phyloP scores from a whole-genome alignment of 2,888 invertebrate species.

The Parnassius apollo region DNA sequence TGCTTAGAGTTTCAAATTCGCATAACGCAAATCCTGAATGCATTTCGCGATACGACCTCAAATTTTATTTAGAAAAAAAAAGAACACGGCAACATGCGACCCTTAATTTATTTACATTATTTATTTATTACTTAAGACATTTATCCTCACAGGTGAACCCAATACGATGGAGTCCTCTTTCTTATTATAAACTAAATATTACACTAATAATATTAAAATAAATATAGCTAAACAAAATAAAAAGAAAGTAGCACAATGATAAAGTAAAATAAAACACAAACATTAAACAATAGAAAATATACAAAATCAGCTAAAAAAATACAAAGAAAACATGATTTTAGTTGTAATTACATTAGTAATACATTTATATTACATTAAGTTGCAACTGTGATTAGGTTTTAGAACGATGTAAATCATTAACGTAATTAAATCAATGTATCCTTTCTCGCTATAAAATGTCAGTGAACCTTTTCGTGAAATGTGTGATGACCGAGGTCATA shows the following conservation, averaged over 20 bases:
- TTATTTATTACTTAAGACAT: not conserved
- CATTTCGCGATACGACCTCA: conserved; percentile 30
- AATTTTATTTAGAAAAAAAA: conserved; percentile 25
- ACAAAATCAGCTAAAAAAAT: too few species aligned
- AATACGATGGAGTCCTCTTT: too few species aligned
- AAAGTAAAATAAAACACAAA: too few species aligned
- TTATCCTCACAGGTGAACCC: too few species aligned
- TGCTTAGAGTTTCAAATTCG: conserved; percentile 40
- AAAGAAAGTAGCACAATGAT: too few species aligned
- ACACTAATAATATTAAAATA: too few species aligned
- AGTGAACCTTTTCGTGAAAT: conserved; percentile 20
- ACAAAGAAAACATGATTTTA: too few species aligned
- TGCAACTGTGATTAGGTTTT: not conserved
- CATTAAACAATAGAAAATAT: too few species aligned
- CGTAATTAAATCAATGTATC: conserved; percentile 19
- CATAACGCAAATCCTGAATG: conserved; percentile 33
- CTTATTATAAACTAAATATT: too few species aligned
- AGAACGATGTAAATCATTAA: conserved; percentile 10
- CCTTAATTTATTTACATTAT: not conserved
- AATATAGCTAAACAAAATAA: too few species aligned
- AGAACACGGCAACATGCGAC: not conserved
- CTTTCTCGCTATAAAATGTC: conserved; percentile 16
- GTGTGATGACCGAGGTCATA: conserved; percentile 7
- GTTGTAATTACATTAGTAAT: not conserved
- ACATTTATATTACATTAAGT: not conserved